These are phyloP conservation scores for Danionella cerebrum DNA, from an alignment of 2,113 vertebrate genomes.

Conservation along the genomic window DNA sequence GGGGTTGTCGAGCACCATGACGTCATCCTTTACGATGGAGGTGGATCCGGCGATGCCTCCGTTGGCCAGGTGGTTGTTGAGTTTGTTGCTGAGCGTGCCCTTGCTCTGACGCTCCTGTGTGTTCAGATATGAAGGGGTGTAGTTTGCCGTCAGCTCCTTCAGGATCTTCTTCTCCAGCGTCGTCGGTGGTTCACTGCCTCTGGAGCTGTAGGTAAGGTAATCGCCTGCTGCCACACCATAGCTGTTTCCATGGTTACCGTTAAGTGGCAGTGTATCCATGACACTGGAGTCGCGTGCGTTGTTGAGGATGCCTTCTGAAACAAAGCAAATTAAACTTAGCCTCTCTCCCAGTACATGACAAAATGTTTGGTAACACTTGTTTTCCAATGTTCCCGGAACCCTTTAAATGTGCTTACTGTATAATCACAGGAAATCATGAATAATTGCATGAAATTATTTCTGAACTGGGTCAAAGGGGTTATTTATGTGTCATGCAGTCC, in stretches of 20 bases:
- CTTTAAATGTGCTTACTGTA: too few species aligned
- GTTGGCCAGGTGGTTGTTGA: conserved; percentile 94
- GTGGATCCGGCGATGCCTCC: conserved; percentile 55
- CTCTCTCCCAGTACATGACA: not conserved
- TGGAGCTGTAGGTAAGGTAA: conserved; percentile 84
- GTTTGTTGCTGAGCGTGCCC: conserved; percentile 75
- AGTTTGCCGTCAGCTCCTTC: conserved; percentile 96
- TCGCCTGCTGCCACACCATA: conserved; percentile 92
- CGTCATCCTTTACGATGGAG: conserved; percentile 64
- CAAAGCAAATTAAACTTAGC: conserved; percentile 25
- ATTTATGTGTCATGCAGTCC: too few species aligned
- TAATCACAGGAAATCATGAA: too few species aligned
- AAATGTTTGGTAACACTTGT: too few species aligned
- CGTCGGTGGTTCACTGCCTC: conserved; percentile 82
- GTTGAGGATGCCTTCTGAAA: conserved; percentile 98
- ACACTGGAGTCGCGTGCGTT: conserved; percentile 98
- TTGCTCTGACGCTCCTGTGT: conserved; percentile 79
- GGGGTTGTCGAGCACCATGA: conserved; percentile 81
- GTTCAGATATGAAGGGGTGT: conserved; percentile 94
- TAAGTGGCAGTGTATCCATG: conserved; percentile 99
- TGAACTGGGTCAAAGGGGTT: too few species aligned
- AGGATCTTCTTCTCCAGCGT: conserved; percentile 97
- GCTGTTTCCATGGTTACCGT: conserved; percentile 98
- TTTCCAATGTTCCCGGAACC: too few species aligned
- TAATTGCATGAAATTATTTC: too few species aligned